Percentiles rank a stretch among this genome's conserved stretches.
These are phyloP conservation scores for Epinephelus fuscoguttatus DNA, from an alignment of 2,113 vertebrate genomes.

Conservation along the genomic window DNA sequence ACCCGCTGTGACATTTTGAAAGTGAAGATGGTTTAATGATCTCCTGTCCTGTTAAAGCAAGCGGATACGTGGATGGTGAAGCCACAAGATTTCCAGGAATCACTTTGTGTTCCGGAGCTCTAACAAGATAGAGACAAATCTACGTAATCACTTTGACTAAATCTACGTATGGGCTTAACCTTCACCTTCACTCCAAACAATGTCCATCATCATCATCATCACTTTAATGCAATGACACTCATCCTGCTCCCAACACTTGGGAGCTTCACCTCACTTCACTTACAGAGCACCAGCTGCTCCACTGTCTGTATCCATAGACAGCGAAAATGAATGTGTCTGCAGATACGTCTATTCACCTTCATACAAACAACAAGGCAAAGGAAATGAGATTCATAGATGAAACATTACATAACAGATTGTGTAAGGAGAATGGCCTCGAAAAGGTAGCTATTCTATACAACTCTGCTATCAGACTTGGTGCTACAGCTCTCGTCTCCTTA, in stretches of 20 bases:
- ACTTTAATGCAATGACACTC: neutral
- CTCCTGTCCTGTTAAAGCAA: conserved; percentile 31
- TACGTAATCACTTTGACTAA: conserved; percentile 4
- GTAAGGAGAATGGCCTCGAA: conserved; percentile 11
- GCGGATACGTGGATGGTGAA: neutral
- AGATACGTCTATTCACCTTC: neutral
- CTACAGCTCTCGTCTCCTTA: conserved; percentile 16
- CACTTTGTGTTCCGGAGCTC: neutral
- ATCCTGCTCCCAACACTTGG: neutral
- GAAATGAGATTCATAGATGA: neutral
- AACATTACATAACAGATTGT: conserved; percentile 1
- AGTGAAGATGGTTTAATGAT: conserved; percentile 42
- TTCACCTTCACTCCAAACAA: conserved; percentile 4
- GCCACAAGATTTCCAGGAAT: conserved; percentile 3
- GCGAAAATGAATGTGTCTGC: neutral
- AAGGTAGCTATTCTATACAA: neutral
- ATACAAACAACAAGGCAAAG: neutral
- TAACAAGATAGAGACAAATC: neutral
- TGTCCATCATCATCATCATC: conserved; percentile 11
- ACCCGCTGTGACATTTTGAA: conserved; percentile 34
- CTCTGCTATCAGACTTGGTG: neutral
- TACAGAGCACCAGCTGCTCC: conserved; percentile 5
- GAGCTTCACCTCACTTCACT: neutral
- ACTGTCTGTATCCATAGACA: neutral
- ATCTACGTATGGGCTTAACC: conserved; percentile 22